phyloP scores from a whole-genome alignment of 2,113 vertebrate genomes.

The Chaetodon auriga region DNA sequence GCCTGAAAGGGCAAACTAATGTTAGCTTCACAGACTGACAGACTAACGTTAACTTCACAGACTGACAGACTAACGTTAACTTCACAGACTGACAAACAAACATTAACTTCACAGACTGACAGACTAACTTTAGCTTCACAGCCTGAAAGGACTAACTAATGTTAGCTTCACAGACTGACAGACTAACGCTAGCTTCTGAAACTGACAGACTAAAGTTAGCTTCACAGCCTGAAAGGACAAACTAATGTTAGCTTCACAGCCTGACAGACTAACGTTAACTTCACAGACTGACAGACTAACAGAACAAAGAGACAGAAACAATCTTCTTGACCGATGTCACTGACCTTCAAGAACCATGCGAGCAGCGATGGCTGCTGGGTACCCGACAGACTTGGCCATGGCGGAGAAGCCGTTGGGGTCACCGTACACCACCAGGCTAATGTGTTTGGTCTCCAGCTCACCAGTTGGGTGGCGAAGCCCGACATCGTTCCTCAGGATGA shows the following conservation, averaged over 20 bases:
- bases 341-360: constrained; percentile 96
- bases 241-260: background rate
- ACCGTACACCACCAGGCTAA: constrained; percentile 94
- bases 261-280: no score
- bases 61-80: no score
- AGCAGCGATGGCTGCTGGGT: constrained; percentile 92
- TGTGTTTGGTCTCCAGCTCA: constrained; percentile 92
- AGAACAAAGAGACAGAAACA: no score
- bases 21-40: background rate
- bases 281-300: no score
- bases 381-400: constrained; percentile 98
- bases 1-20: no score
- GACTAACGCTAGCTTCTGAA: no score
- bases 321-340: constrained; percentile 52
- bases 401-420: constrained; percentile 92
- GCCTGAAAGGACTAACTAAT: no score
- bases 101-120: no score
- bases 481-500: constrained; percentile 93
- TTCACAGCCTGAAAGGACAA: background rate
- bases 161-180: no score
- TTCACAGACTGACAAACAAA: no score
- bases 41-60: background rate
- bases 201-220: background rate
- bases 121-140: no score
- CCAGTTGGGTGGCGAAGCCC: constrained; percentile 93